phyloP scores from a whole-genome alignment of 2,797 vertebrate species.

The Myotis daubentonii region DNA sequence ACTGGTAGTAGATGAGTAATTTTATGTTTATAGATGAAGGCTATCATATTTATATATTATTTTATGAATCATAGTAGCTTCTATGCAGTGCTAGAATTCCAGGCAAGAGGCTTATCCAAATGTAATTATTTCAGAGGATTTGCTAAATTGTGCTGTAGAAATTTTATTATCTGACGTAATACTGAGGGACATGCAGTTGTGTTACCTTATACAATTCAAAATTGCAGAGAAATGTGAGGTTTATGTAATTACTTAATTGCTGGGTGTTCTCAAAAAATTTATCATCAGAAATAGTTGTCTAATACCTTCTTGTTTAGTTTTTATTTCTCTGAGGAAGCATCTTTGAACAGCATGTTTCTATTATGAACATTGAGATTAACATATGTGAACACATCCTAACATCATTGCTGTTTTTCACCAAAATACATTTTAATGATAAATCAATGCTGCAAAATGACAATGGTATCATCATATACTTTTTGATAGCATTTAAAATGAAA shows the following conservation, averaged over 20 bases:
- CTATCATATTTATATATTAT: not conserved
- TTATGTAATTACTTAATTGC: conserved; percentile 4
- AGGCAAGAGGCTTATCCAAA: not conserved
- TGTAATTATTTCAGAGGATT: not conserved
- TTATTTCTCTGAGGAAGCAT: conserved; percentile 54
- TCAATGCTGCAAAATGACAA: conserved; percentile 61
- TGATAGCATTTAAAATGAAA: conserved; percentile 42
- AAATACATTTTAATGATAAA: conserved; percentile 75
- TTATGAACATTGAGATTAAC: conserved; percentile 50
- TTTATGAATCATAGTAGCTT: not conserved
- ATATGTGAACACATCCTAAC: conserved; percentile 39
- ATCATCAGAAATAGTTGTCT: not conserved
- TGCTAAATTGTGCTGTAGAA: not conserved
- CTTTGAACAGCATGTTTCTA: conserved; percentile 37
- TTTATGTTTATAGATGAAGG: not conserved
- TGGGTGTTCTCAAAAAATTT: not conserved
- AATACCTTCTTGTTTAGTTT: not conserved
- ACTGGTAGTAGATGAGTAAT: not conserved
- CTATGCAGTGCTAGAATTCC: not conserved
- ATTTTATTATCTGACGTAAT: not conserved
- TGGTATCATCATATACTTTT: conserved; percentile 42
- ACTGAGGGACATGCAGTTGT: not conserved
- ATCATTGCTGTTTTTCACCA: conserved; percentile 69
- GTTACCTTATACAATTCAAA: not conserved
- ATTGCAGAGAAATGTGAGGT: not conserved